phyloP scores from a whole-genome alignment of 2,113 vertebrate genomes.

The Phyllostomus hastatus region DNA sequence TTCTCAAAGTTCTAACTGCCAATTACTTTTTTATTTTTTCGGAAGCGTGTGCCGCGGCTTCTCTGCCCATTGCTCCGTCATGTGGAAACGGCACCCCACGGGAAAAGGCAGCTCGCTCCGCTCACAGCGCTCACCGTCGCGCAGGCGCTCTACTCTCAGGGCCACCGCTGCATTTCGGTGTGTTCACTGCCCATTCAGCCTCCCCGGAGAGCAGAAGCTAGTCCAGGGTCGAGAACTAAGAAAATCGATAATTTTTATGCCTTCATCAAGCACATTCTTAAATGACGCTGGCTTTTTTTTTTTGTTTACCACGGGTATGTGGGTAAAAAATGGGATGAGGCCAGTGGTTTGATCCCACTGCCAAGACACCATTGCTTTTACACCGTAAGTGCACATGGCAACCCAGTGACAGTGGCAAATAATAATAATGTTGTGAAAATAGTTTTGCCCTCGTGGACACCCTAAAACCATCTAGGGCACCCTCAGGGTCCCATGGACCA shows the following conservation, averaged over 20 bases:
- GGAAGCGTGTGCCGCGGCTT: background rate
- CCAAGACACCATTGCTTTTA: background rate
- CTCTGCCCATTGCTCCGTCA: background rate
- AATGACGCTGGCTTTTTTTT: background rate
- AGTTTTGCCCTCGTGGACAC: background rate
- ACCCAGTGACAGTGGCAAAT: background rate
- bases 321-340: background rate
- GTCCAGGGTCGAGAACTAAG: background rate
- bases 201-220: background rate
- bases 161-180: too few relatives aligned
- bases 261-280: background rate
- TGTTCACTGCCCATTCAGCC: background rate
- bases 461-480: background rate
- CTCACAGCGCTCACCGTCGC: fast-evolving
- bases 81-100: background rate
- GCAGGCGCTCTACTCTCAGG: background rate
- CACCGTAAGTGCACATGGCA: background rate
- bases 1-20: background rate
- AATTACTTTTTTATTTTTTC: background rate
- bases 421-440: background rate
- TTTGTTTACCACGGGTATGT: fast-evolving
- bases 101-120: background rate
- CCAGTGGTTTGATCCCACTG: background rate
- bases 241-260: background rate
- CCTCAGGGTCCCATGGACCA: background rate